Conservation (phyloP, 2,888 invertebrate genomes). For the Venustoraphidia nigricollis region DNA sequence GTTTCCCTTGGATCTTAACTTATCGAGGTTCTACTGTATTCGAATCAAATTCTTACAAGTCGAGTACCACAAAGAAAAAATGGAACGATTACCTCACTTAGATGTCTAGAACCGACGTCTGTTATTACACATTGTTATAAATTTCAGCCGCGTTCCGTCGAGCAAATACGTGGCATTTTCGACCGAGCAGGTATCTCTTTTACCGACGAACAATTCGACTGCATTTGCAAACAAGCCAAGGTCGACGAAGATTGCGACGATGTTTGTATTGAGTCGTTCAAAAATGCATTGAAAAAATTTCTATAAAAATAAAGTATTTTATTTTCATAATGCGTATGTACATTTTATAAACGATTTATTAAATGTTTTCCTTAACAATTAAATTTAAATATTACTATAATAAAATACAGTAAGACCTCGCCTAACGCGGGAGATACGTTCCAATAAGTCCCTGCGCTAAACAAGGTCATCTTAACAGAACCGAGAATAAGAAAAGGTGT, state of each 20-base stretch:
- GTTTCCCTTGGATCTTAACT: too few species aligned
- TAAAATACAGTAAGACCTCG: too few species aligned
- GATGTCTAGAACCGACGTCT: constrained; percentile 3
- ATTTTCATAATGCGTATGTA: constrained; percentile 16
- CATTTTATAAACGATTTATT: constrained; percentile 17
- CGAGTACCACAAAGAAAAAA: neutral
- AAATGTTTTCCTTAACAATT: neutral
- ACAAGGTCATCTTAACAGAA: too few species aligned
- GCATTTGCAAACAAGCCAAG: constrained; percentile 34
- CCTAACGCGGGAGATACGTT: too few species aligned
- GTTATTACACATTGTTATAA: neutral
- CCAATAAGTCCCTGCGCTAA: too few species aligned
- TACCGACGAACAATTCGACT: constrained; percentile 30
- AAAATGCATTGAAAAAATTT: constrained; percentile 17
- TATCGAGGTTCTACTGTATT: too few species aligned
- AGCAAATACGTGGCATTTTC: constrained; percentile 31
- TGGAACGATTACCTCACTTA: too few species aligned
- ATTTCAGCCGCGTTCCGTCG: constrained; percentile 21
- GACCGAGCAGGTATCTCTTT: constrained; percentile 34
- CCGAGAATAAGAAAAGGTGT: too few species aligned
- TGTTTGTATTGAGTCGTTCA: constrained; percentile 39
- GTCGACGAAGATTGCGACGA: constrained; percentile 32
- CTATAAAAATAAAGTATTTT: neutral
- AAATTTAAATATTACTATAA: constrained; percentile 8
- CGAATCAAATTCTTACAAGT: too few species aligned